Percentiles rank a stretch among this genome's conserved stretches.
Conservation (phyloP, 2,888 invertebrate genomes). For the Apodemia duryi region DNA sequence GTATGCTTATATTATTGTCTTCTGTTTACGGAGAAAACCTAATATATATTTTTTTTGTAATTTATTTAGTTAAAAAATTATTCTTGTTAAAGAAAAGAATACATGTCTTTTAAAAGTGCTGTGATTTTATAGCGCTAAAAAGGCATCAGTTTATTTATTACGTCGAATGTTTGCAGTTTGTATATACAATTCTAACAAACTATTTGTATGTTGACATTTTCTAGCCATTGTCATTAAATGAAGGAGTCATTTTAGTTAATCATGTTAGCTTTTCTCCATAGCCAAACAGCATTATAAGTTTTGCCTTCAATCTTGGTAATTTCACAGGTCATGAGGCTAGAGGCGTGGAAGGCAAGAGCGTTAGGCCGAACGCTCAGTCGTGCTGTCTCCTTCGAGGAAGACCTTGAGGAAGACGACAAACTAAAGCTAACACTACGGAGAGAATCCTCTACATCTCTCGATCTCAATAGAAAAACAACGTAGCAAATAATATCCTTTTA, state of each 20-base stretch:
- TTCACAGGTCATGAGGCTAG: constrained; percentile 85
- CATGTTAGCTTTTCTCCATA: too few species aligned
- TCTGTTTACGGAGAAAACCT: background rate
- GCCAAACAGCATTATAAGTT: too few species aligned
- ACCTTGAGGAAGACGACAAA: constrained; percentile 63
- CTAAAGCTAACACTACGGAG: constrained; percentile 57
- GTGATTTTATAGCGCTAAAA: too few species aligned
- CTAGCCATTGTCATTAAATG: too few species aligned
- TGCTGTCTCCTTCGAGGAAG: constrained; percentile 61
- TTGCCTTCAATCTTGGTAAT: background rate
- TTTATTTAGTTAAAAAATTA: too few species aligned
- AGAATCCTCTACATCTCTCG: constrained; percentile 60
- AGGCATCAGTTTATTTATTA: too few species aligned
- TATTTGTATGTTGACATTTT: too few species aligned
- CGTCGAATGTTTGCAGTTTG: too few species aligned
- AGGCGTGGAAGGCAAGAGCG: constrained; percentile 81
- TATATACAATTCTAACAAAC: too few species aligned
- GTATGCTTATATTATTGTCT: background rate
- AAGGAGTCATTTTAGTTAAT: too few species aligned
- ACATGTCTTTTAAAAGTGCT: too few species aligned
- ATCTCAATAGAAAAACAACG: constrained; percentile 35
- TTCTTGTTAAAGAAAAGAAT: too few species aligned
- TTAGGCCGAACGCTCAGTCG: constrained; percentile 66
- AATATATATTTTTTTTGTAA: background rate
- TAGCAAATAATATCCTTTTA: constrained; percentile 22